Conservation (phyloP, 2,113 vertebrate genomes). For the Galeopterus variegatus region DNA sequence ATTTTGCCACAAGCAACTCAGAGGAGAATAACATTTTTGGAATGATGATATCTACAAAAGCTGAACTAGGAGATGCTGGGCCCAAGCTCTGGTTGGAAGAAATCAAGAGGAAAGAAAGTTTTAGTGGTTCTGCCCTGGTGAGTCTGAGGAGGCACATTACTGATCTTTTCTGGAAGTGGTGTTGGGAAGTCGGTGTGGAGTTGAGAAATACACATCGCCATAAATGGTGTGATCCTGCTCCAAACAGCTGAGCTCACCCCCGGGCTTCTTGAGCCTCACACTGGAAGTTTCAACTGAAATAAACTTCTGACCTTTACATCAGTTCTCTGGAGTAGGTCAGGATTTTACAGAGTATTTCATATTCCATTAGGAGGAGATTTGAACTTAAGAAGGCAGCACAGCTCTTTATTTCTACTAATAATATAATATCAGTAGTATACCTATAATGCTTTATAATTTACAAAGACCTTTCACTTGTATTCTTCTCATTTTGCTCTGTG, state of each 20-base stretch:
- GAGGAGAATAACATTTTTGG: not conserved
- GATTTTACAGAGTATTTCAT: slow-evolving; percentile 2
- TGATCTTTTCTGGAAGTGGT: not conserved
- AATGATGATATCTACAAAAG: not conserved
- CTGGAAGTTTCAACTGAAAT: slow-evolving; percentile 3
- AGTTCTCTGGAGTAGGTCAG: slow-evolving; percentile 24
- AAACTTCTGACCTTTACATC: slow-evolving; percentile 49
- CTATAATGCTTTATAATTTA: slow-evolving; percentile 14
- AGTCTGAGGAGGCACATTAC: not conserved
- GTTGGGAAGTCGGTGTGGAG: not conserved
- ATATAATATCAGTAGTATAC: not conserved
- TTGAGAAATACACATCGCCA: slow-evolving; percentile 25
- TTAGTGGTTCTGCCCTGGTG: not conserved
- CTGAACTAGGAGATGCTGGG: not conserved
- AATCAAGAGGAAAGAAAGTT: not conserved
- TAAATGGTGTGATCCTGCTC: slow-evolving; percentile 50
- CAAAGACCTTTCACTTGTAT: not conserved
- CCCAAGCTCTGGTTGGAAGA: not conserved
- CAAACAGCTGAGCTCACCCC: not conserved
- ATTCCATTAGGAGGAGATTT: not conserved
- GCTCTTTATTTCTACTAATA: not conserved
- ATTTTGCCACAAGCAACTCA: not conserved
- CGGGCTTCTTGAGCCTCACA: not conserved
- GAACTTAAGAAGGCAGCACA: not conserved
- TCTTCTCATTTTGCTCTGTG: not conserved